phyloP scores from a whole-genome alignment of 2,888 invertebrate species.

The Tetragonisca angustula region DNA sequence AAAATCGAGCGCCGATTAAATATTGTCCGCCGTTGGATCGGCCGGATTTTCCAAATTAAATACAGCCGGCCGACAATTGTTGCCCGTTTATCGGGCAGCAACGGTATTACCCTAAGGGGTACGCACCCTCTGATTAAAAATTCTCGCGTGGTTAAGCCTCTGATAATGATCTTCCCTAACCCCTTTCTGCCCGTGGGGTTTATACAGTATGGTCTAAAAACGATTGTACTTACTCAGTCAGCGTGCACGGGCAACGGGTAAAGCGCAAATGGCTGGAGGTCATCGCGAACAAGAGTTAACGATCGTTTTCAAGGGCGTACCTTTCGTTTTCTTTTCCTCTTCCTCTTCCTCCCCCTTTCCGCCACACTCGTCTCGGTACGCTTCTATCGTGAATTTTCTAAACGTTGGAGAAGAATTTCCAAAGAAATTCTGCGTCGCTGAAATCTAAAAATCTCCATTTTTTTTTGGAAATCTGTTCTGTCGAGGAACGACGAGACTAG shows the following conservation, averaged over 20 bases:
- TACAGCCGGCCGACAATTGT: slow-evolving; percentile 77
- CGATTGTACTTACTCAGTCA: slow-evolving; percentile 82
- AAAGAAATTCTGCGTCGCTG: neutral
- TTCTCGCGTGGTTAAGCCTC: slow-evolving; percentile 84
- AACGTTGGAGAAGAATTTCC: neutral
- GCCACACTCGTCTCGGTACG: too few species aligned
- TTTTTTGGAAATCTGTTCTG: too few species aligned
- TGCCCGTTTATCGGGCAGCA: slow-evolving; percentile 76
- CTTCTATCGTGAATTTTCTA: too few species aligned
- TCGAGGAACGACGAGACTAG: too few species aligned
- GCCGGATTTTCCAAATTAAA: slow-evolving; percentile 58
- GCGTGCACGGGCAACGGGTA: slow-evolving; percentile 74
- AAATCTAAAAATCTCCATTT: too few species aligned
- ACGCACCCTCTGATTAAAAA: slow-evolving; percentile 84
- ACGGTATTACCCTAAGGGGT: slow-evolving; percentile 82
- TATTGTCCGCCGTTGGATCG: slow-evolving; percentile 69
- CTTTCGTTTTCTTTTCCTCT: slow-evolving; percentile 42
- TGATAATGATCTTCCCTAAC: slow-evolving; percentile 84
- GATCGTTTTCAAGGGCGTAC: slow-evolving; percentile 70
- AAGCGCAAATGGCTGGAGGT: slow-evolving; percentile 80
- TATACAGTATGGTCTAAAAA: slow-evolving; percentile 80
- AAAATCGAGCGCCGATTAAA: slow-evolving; percentile 63
- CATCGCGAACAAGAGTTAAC: slow-evolving; percentile 79
- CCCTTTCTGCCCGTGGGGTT: slow-evolving; percentile 80
- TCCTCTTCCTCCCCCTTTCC: neutral